These are phyloP conservation scores for Bacillus rossius DNA, from an alignment of 1,140 invertebrate genomes.

Conservation along the genomic window DNA sequence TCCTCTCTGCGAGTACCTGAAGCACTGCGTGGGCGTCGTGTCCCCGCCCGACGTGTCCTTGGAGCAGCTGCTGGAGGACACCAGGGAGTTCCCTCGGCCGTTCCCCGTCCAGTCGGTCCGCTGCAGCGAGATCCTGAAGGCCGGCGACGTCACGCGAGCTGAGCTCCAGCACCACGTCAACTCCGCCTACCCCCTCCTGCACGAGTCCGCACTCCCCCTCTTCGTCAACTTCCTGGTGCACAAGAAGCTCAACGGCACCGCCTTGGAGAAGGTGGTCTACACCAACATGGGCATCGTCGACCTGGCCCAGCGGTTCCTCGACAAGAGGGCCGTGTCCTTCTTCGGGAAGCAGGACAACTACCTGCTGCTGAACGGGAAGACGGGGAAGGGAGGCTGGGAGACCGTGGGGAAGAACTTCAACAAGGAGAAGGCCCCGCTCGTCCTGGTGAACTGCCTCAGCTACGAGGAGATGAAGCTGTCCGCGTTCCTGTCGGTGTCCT, in stretches of 20 bases:
- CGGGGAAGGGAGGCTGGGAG: slow-evolving; percentile 46
- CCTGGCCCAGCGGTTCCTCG: slow-evolving; percentile 49
- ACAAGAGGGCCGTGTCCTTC: slow-evolving; percentile 50
- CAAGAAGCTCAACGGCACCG: slow-evolving; percentile 44
- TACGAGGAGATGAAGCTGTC: slow-evolving; percentile 57
- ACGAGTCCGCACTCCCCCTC: slow-evolving; percentile 42
- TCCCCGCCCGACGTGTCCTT: slow-evolving; percentile 20
- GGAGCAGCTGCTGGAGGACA: slow-evolving; percentile 39
- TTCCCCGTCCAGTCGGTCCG: slow-evolving; percentile 40
- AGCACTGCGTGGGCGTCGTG: neutral
- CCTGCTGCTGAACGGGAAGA: slow-evolving; percentile 43
- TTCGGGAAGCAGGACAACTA: slow-evolving; percentile 45
- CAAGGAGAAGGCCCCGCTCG: slow-evolving; percentile 42
- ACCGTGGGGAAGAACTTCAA: slow-evolving; percentile 40
- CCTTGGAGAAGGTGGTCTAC: slow-evolving; percentile 48
- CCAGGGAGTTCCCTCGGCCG: slow-evolving; percentile 39
- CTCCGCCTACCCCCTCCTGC: slow-evolving; percentile 44
- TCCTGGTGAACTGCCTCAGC: slow-evolving; percentile 38
- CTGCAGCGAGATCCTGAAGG: slow-evolving; percentile 31
- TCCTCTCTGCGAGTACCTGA: neutral
- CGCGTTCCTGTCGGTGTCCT: slow-evolving; percentile 53
- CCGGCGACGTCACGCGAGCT: slow-evolving; percentile 29
- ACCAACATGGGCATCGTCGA: slow-evolving; percentile 48
- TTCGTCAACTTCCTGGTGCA: slow-evolving; percentile 39
- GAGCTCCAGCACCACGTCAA: slow-evolving; percentile 41